Percentiles rank a stretch among this genome's conserved stretches.
phyloP scores from a whole-genome alignment of 2,888 invertebrate genomes.

The Acheta domesticus region DNA sequence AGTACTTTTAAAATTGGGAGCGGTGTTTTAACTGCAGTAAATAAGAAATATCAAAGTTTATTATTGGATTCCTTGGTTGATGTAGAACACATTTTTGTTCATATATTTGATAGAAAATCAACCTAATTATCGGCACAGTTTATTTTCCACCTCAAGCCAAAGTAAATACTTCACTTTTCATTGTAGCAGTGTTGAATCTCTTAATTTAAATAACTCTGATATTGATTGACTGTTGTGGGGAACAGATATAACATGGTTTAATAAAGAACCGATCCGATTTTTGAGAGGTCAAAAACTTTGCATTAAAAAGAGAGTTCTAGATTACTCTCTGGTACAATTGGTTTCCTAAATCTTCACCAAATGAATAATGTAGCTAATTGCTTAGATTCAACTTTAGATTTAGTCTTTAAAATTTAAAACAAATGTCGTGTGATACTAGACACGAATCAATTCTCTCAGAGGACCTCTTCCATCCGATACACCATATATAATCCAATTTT shows the following conservation, averaged over 20 bases:
- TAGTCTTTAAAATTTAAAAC: not conserved
- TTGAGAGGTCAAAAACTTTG: not conserved
- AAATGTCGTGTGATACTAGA: not conserved
- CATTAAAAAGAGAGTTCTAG: not conserved
- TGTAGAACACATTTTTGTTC: not conserved
- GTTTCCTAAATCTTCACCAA: too few relatives aligned
- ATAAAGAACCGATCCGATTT: not conserved
- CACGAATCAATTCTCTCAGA: not conserved
- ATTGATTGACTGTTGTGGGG: not conserved
- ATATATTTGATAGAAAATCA: not conserved
- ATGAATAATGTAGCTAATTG: not conserved
- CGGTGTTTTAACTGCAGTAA: not conserved
- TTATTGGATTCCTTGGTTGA: not conserved
- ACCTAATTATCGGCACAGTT: not conserved
- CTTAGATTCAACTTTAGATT: not conserved
- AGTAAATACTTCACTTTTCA: not conserved
- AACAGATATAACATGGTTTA: too few relatives aligned
- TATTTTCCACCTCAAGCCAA: not conserved
- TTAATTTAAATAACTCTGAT: not conserved
- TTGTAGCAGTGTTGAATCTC: not conserved
- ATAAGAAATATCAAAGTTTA: not conserved
- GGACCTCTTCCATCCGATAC: not conserved
- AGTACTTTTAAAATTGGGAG: not conserved
- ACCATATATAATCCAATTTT: not conserved
- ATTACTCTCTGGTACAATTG: not conserved